Conservation (phyloP, 2,888 invertebrate genomes). For the Andrena bucephala region DNA sequence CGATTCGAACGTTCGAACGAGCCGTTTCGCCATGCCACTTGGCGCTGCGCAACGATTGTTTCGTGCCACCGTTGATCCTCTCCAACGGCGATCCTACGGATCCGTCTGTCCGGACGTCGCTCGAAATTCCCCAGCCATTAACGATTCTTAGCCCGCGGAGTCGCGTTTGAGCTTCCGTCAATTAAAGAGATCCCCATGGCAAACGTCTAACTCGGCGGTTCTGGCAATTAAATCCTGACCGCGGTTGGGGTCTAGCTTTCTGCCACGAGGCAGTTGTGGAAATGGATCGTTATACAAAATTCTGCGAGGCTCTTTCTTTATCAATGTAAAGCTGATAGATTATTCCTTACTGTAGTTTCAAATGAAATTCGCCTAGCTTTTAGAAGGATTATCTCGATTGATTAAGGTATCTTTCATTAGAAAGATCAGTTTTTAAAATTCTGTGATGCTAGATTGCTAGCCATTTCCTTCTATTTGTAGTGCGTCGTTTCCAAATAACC, state of each 20-base stretch:
- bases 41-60: slow-evolving; percentile 32
- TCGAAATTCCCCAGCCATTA: slow-evolving; percentile 26
- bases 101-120: not conserved
- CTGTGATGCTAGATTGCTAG: too few species aligned
- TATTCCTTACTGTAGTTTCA: too few species aligned
- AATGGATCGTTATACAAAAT: not conserved
- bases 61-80: slow-evolving; percentile 16
- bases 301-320: not conserved
- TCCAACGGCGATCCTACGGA: slow-evolving; percentile 21
- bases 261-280: not conserved
- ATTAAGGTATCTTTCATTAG: too few species aligned
- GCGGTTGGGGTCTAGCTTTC: not conserved
- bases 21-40: not conserved
- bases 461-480: too few species aligned
- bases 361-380: too few species aligned
- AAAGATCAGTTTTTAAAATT: too few species aligned
- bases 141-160: slow-evolving; percentile 19
- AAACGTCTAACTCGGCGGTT: not conserved
- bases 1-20: slow-evolving; percentile 6
- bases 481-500: too few species aligned
- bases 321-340: too few species aligned
- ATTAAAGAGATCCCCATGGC: slow-evolving; percentile 11
- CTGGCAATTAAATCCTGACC: not conserved
- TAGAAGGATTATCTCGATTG: too few species aligned
- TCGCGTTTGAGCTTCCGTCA: slow-evolving; percentile 15